phyloP scores from a whole-genome alignment of 2,888 invertebrate genomes.

The Ochlodes sylvanus region DNA sequence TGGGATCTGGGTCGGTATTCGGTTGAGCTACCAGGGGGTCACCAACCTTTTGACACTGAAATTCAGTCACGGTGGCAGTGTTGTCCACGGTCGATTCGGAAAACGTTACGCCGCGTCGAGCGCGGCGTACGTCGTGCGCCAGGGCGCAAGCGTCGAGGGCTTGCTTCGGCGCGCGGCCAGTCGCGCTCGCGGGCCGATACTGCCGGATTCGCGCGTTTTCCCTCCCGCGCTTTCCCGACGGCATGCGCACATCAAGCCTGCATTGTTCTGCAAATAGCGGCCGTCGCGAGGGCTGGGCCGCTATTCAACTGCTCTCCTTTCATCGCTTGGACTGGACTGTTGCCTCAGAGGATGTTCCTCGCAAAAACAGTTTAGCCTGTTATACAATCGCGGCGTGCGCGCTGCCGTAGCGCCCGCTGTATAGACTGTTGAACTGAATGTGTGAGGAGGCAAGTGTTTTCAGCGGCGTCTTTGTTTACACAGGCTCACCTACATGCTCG shows the following conservation, averaged over 20 bases:
- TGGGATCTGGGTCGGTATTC: conserved; percentile 62
- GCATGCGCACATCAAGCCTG: conserved; percentile 83
- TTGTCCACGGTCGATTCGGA: conserved; percentile 79
- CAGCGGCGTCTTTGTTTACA: conserved; percentile 31
- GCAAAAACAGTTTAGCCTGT: conserved; percentile 57
- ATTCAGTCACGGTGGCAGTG: conserved; percentile 75
- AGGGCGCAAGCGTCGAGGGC: conserved; percentile 74
- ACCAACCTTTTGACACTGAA: conserved; percentile 85
- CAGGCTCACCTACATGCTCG: conserved; percentile 17
- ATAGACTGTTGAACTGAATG: conserved; percentile 26
- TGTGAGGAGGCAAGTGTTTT: conserved; percentile 35
- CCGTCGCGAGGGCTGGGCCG: conserved; percentile 70
- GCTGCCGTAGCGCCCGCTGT: conserved; percentile 20
- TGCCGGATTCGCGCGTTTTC: conserved; percentile 78
- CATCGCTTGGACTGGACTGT: conserved; percentile 63
- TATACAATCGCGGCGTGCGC: conserved; percentile 51
- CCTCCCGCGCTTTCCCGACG: conserved; percentile 64
- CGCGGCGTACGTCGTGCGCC: conserved; percentile 79
- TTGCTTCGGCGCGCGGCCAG: conserved; percentile 77
- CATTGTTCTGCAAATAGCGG: conserved; percentile 82
- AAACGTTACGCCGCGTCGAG: conserved; percentile 80
- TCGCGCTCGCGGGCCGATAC: conserved; percentile 78
- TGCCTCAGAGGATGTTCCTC: conserved; percentile 54
- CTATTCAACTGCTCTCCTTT: conserved; percentile 65
- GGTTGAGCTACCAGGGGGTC: conserved; percentile 65